Evolutionary conservation across 2,797 vertebrate genomes (phyloP).

Genomic region (Sebastiscus albofasciatus): DNA sequence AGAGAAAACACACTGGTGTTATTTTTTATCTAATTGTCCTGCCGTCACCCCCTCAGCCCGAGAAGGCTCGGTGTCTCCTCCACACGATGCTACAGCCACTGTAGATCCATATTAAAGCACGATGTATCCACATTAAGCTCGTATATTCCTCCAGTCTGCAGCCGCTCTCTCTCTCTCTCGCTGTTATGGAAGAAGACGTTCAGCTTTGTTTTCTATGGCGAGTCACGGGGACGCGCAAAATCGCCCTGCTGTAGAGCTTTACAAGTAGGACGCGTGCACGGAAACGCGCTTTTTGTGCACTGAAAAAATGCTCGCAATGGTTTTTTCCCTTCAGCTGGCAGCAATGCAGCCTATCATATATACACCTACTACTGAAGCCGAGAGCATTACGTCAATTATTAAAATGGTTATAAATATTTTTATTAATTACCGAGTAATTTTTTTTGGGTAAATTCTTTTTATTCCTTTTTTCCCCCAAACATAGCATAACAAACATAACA

Average conservation of each 20-base stretch:
- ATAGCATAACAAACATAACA: too few relatives aligned
- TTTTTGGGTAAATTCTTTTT: too few relatives aligned
- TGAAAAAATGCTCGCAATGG: slow-evolving; percentile 43
- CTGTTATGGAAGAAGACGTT: slow-evolving; percentile 84
- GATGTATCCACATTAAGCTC: slow-evolving; percentile 59
- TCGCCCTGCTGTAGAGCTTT: slow-evolving; percentile 77
- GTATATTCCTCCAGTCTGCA: slow-evolving; percentile 73
- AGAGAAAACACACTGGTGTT: slow-evolving; percentile 56
- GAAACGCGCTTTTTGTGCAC: slow-evolving; percentile 56
- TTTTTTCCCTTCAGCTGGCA: slow-evolving; percentile 53
- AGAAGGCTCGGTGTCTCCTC: slow-evolving; percentile 68
- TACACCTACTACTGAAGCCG: slow-evolving; percentile 17
- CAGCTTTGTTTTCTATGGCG: slow-evolving; percentile 88
- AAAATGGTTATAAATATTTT: background rate
- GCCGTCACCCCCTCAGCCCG: slow-evolving; percentile 67
- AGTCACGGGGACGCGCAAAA: slow-evolving; percentile 80
- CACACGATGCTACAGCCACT: slow-evolving; percentile 73
- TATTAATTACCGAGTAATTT: background rate
- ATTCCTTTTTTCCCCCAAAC: too few relatives aligned
- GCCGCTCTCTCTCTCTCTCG: slow-evolving; percentile 36
- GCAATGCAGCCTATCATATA: slow-evolving; percentile 49
- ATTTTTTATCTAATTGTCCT: slow-evolving; percentile 75
- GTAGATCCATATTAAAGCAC: slow-evolving; percentile 80
- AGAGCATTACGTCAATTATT: slow-evolving; percentile 1
- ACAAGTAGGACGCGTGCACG: slow-evolving; percentile 76